Conservation (phyloP, 53 echinoderm and acorn worm genomes). For the Echinarachnius parma region DNA sequence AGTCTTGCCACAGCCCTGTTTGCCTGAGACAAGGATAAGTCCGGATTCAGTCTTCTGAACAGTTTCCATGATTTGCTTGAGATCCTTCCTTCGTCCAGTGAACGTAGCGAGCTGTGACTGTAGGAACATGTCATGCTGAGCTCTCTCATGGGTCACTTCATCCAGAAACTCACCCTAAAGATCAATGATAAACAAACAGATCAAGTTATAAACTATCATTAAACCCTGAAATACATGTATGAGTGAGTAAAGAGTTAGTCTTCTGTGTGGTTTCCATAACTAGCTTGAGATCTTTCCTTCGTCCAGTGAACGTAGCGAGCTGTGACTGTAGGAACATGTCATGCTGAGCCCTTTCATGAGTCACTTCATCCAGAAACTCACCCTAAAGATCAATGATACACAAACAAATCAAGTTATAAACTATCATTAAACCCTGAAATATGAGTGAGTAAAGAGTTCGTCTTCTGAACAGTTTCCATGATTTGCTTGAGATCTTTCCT, state of each 20-base stretch:
- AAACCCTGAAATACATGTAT: not conserved
- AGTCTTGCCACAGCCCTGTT: conserved; percentile 90
- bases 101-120: conserved; percentile 64
- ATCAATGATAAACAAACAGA: not conserved
- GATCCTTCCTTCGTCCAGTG: conserved; percentile 73
- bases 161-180: conserved; percentile 64
- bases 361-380: conserved; percentile 54
- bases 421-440: too few species aligned
- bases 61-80: conserved; percentile 65
- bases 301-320: conserved; percentile 54
- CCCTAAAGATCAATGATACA: too few species aligned
- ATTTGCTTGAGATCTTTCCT: conserved; percentile 69
- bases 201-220: not conserved
- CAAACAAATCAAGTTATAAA: too few species aligned
- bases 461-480: conserved; percentile 55
- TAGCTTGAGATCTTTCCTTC: conserved; percentile 64
- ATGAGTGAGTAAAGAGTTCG: conserved; percentile 53
- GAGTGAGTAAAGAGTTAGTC: too few species aligned
- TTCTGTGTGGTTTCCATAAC: conserved; percentile 53
- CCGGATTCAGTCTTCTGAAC: conserved; percentile 51
- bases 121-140: conserved; percentile 71
- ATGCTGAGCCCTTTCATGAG: conserved; percentile 55
- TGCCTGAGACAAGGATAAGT: conserved; percentile 70
- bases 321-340: conserved; percentile 62
- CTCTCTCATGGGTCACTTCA: conserved; percentile 59